These are phyloP conservation scores for Leptinotarsa tumamoca DNA, from an alignment of 2,888 invertebrate species.

Conservation along the genomic window DNA sequence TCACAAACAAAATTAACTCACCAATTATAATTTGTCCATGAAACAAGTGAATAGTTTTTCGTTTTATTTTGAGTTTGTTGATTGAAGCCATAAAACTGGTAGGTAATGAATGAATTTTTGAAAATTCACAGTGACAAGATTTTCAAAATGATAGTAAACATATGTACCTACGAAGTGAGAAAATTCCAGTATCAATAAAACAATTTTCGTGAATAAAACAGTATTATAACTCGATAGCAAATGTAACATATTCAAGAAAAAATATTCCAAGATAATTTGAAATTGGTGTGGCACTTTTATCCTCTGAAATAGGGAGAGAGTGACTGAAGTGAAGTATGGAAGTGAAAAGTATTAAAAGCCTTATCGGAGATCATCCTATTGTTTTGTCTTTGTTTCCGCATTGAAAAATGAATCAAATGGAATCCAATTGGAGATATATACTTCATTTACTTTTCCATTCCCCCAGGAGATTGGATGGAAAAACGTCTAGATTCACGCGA, in stretches of 20 bases:
- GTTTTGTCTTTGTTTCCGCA: neutral
- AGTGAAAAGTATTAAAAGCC: neutral
- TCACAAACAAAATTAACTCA: too few relatives aligned
- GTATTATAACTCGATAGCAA: neutral
- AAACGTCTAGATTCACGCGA: too few relatives aligned
- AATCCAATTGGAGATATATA: constrained; percentile 2
- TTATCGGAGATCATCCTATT: constrained; percentile 7
- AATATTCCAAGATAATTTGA: neutral
- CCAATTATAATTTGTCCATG: too few relatives aligned
- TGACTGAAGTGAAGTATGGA: neutral
- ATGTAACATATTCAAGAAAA: neutral
- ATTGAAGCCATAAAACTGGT: too few relatives aligned
- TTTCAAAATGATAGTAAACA: too few relatives aligned
- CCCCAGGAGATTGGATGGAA: too few relatives aligned
- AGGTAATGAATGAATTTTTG: too few relatives aligned
- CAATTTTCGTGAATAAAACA: neutral
- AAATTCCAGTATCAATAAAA: neutral
- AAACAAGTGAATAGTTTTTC: too few relatives aligned
- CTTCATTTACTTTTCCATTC: too few relatives aligned
- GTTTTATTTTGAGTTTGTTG: too few relatives aligned
- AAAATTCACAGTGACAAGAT: too few relatives aligned
- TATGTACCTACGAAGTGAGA: too few relatives aligned
- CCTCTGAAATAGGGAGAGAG: neutral
- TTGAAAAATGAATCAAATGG: constrained; percentile 1
- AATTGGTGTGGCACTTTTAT: neutral